Conservation (phyloP, 2,888 invertebrate genomes). For the Acanthosoma haemorrhoidale region DNA sequence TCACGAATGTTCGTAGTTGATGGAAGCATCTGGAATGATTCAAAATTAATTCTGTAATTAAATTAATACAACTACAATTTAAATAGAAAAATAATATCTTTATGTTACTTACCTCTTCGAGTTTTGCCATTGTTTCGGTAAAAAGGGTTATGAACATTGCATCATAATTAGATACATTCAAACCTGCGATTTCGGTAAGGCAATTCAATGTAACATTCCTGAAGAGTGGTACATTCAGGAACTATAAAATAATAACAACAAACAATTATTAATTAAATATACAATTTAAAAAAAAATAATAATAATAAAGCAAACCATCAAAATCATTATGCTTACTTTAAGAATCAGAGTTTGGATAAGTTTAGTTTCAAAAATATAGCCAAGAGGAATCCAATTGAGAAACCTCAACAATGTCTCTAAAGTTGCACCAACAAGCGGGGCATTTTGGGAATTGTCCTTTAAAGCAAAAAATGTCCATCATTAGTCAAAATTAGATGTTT, state of each 20-base stretch:
- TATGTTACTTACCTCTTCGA: slow-evolving; percentile 58
- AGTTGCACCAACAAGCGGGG: slow-evolving; percentile 90
- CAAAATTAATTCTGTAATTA: background rate
- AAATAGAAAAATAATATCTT: background rate
- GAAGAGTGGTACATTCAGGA: slow-evolving; percentile 94
- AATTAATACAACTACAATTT: background rate
- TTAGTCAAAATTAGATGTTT: background rate
- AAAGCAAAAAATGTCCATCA: slow-evolving; percentile 29
- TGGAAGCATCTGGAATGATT: slow-evolving; percentile 67
- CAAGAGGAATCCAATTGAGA: slow-evolving; percentile 99
- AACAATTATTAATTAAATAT: background rate
- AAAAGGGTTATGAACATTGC: slow-evolving; percentile 87
- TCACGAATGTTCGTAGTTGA: slow-evolving; percentile 85
- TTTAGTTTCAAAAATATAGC: slow-evolving; percentile 99
- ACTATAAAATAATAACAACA: slow-evolving; percentile 52
- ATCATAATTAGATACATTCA: slow-evolving; percentile 84
- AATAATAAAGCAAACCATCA: no score
- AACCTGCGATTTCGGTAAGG: slow-evolving; percentile 94
- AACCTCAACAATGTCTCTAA: slow-evolving; percentile 93
- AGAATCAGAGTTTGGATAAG: slow-evolving; percentile 87
- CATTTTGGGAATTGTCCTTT: slow-evolving; percentile 92
- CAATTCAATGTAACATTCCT: slow-evolving; percentile 97
- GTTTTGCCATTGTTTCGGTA: slow-evolving; percentile 84
- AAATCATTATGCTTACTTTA: slow-evolving; percentile 58
- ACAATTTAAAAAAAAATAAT: background rate